Conservation (phyloP, 2,113 vertebrate genomes). For the Ranitomeya imitator region DNA sequence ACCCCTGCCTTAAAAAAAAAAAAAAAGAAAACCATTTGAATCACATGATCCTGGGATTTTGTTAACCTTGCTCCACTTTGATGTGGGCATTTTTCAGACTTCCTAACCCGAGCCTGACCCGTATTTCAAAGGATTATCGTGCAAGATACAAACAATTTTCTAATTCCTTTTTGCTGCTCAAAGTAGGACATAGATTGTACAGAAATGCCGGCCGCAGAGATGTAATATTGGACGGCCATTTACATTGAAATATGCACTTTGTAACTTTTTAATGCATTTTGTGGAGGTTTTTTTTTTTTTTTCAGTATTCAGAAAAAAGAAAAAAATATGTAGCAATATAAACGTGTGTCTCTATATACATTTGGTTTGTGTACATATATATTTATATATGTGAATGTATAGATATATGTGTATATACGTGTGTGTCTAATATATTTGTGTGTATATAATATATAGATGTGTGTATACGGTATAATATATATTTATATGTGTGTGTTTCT, state of each 20-base stretch:
- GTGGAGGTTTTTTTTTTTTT: neutral
- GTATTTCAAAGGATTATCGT: constrained; percentile 64
- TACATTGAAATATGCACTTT: neutral
- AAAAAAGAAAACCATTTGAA: constrained; percentile 58
- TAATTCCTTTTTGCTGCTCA: constrained; percentile 62
- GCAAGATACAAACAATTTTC: constrained; percentile 67
- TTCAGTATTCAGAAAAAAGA: neutral
- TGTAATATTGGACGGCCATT: neutral
- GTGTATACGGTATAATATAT: too few species aligned
- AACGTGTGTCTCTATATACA: too few species aligned
- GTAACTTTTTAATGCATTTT: too few species aligned
- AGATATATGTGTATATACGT: too few species aligned
- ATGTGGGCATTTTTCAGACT: constrained; percentile 67
- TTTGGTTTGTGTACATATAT: too few species aligned
- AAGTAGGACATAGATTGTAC: constrained; percentile 61
- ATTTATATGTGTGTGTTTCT: too few species aligned
- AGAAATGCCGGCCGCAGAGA: constrained; percentile 18
- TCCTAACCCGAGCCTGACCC: constrained; percentile 68
- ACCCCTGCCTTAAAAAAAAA: constrained; percentile 51
- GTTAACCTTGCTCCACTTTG: constrained; percentile 66
- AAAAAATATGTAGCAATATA: neutral
- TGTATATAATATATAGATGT: too few species aligned
- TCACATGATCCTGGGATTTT: constrained; percentile 59
- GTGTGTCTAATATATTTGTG: too few species aligned
- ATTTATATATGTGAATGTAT: too few species aligned